Percentiles rank a stretch among this genome's conserved stretches.
These are phyloP conservation scores for Brachionus rotundiformis DNA, from an alignment of 1,140 invertebrate genomes.

Conservation along the genomic window DNA sequence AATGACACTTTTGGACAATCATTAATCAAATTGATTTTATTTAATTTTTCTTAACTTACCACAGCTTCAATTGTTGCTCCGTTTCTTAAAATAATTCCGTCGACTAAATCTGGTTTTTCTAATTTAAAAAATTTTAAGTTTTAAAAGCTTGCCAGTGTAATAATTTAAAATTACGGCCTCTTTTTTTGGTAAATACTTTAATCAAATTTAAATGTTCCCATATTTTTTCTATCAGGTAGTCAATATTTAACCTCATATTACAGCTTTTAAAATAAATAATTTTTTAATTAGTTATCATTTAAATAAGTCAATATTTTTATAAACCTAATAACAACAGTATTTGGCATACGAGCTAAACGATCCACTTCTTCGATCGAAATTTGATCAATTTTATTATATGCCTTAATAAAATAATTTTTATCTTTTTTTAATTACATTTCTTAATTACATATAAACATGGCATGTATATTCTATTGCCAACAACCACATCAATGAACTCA, in stretches of 20 bases:
- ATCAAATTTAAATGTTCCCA: conserved; percentile 95
- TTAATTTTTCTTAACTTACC: too few species aligned
- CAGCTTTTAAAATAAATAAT: not conserved
- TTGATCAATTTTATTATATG: conserved; percentile 90
- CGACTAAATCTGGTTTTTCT: conserved; percentile 92
- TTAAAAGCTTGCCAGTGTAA: conserved; percentile 82
- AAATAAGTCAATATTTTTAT: conserved; percentile 76
- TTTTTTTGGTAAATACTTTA: conserved; percentile 96
- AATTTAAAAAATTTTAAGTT: conserved; percentile 96
- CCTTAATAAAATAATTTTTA: conserved; percentile 53
- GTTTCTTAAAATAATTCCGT: conserved; percentile 85
- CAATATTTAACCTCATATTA: conserved; percentile 75
- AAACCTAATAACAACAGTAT: conserved; percentile 74
- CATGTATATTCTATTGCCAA: conserved; percentile 95
- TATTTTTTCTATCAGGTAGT: conserved; percentile 97
- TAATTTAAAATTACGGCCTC: conserved; percentile 87
- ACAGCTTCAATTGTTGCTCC: conserved; percentile 92
- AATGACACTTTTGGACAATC: conserved; percentile 77
- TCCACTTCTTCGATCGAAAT: conserved; percentile 80
- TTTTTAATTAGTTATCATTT: not conserved
- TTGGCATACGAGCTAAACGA: conserved; percentile 97
- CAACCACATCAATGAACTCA: conserved; percentile 96
- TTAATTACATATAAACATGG: conserved; percentile 87
- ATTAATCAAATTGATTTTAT: too few species aligned
- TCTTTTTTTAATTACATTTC: not conserved